These are phyloP conservation scores for Rhegmatorhina hoffmannsi DNA, from an alignment of 2,113 vertebrate genomes.

Conservation along the genomic window DNA sequence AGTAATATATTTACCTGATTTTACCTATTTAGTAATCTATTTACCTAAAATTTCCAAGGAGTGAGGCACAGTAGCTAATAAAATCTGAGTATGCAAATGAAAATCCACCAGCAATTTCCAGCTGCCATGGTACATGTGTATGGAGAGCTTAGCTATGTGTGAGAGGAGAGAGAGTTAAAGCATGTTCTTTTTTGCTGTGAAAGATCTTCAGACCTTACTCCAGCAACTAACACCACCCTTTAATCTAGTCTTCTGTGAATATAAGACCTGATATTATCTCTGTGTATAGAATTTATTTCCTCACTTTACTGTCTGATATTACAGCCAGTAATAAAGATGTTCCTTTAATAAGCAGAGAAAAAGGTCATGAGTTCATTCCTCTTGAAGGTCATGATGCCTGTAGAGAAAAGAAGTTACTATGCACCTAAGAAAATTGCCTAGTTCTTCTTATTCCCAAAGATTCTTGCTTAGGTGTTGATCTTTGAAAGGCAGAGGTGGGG, in stretches of 20 bases:
- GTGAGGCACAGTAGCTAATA: not conserved
- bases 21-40: not conserved
- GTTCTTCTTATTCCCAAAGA: not conserved
- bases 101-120: not conserved
- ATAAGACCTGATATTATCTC: not conserved
- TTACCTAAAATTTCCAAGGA: not conserved
- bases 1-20: too few relatives aligned
- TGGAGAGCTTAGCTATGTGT: not conserved
- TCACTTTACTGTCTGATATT: conserved; percentile 2
- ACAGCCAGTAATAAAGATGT: not conserved
- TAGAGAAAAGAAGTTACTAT: not conserved
- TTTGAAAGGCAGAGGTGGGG: not conserved
- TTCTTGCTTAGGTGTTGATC: not conserved
- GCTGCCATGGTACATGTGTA: fast-evolving
- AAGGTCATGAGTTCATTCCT: not conserved
- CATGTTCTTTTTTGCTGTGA: fast-evolving
- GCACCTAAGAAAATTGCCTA: not conserved
- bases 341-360: not conserved
- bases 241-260: not conserved
- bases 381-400: not conserved
- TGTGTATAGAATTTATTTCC: not conserved
- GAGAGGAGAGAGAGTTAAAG: not conserved
- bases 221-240: not conserved
- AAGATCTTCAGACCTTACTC: not conserved
- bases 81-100: not conserved